Evolutionary conservation across 2,888 invertebrate species (phyloP).

Genomic region (Rosalia funebris): DNA sequence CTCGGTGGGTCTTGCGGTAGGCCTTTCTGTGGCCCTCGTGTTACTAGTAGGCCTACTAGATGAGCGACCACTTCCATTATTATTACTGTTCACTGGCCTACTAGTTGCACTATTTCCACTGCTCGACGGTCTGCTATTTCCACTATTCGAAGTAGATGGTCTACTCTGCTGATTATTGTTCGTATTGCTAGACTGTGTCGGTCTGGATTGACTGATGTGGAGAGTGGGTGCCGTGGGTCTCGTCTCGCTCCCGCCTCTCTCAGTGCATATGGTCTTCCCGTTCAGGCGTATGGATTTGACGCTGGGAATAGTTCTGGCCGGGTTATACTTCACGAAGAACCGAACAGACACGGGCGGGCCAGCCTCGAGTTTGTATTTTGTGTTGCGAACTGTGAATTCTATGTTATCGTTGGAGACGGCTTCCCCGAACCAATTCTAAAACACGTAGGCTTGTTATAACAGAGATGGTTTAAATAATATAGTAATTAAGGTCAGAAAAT

Average conservation of each 20-base stretch:
- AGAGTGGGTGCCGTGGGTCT: slow-evolving; percentile 28
- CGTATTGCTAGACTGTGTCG: neutral
- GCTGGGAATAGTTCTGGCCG: slow-evolving; percentile 65
- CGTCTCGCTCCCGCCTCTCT: slow-evolving; percentile 1
- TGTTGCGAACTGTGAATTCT: slow-evolving; percentile 70
- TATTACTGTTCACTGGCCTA: too few species aligned
- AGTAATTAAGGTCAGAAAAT: neutral
- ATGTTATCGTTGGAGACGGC: slow-evolving; percentile 69
- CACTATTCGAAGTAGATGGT: neutral
- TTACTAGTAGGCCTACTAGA: too few species aligned
- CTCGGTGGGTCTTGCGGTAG: too few species aligned
- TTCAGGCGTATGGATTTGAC: slow-evolving; percentile 68
- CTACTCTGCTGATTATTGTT: neutral
- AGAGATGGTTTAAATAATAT: too few species aligned
- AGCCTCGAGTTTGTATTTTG: slow-evolving; percentile 68
- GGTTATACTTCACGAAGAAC: slow-evolving; percentile 72
- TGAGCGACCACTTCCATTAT: too few species aligned
- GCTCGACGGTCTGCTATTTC: neutral
- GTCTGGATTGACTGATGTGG: slow-evolving; percentile 31
- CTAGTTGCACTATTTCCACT: neutral
- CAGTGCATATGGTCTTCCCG: slow-evolving; percentile 69
- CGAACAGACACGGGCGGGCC: slow-evolving; percentile 68
- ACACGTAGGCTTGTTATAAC: neutral
- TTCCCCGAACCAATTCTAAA: slow-evolving; percentile 67
- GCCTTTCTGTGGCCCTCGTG: too few species aligned